Evolutionary conservation across 1,140 invertebrate species (phyloP), one percentile per base, ranked within the genome.

Genomic region (Papilio helenus): DNA sequence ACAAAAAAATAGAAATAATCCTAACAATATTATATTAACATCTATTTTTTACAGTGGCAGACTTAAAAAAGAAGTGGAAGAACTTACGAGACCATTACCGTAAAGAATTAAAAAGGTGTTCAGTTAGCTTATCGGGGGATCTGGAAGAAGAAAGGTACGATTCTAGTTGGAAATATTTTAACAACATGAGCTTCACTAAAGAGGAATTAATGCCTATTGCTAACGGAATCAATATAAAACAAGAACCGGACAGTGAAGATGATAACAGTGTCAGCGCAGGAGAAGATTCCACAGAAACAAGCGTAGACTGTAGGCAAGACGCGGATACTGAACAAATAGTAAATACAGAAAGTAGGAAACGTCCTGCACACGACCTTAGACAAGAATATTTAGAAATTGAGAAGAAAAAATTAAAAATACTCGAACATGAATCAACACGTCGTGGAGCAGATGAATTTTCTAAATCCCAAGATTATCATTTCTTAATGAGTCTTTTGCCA

Each of bases 21-120:
- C 12, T 44, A 44, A 44, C 9, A 44, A 10, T 46, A 14, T 49
- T 49, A 49, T 16, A 7, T 18, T 16, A 49, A 8, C 34, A 39
- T 39, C 8, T 39, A 81, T 78, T 81, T 82, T 42, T 80, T 80
- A 76, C 80, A 83, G 78, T 73, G 23, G 44, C 49, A 8, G 68
- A 74, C 68, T 78, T 84, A 46, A 80, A 76, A 74, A 84, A 83
- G 76, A 81, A 80, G 81, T 84, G 80, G 83, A 82, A 80, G 72
- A 82, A 84, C 80, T n/a, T 81, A 81, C 76, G 79, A 79, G 83
- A 84, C 79, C 79, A 80, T 29, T 85, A 80, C 73, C 80, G 76
- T 72, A 84, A 85, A 44, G 80, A 82, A 80, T 73, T 81, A 76
- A 83, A 84, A 79, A 83, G 80, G 46, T 12, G 18, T 79, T 72